Percentiles rank a stretch among this genome's conserved stretches.
These are phyloP conservation scores for Drosophila aff. DNA, from an alignment of 1,140 invertebrate genomes.

Conservation along the genomic window DNA sequence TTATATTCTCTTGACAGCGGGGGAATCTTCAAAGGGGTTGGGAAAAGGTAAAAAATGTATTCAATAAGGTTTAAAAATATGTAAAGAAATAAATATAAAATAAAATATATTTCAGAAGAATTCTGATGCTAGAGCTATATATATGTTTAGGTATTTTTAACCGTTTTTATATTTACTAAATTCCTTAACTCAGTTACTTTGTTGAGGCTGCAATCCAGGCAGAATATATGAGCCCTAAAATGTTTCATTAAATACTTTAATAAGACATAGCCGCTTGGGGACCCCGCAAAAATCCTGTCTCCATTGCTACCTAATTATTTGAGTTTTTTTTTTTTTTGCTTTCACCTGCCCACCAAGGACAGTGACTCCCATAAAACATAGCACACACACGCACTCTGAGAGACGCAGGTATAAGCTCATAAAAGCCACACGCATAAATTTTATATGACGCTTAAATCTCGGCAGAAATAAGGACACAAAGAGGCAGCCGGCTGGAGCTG, in stretches of 20 bases:
- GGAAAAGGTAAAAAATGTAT: too few species aligned
- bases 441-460: conserved; percentile 81
- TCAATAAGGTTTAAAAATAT: neutral
- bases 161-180: neutral
- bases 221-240: neutral
- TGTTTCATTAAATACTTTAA: conserved; percentile 34
- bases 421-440: conserved; percentile 78
- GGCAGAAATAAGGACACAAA: conserved; percentile 57
- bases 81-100: neutral
- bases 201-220: neutral
- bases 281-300: conserved; percentile 12
- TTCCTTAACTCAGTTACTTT: neutral
- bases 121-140: neutral
- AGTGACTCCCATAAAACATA: conserved; percentile 47
- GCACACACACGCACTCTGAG: conserved; percentile 9
- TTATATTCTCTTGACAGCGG: conserved; percentile 5
- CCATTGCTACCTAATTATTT: conserved; percentile 43
- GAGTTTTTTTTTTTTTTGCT: conserved; percentile 21
- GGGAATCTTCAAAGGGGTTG: neutral
- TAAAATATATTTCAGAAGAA: neutral
- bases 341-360: conserved; percentile 29
- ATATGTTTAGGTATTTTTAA: neutral
- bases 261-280: conserved; percentile 21
- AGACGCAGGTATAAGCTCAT: conserved; percentile 34
- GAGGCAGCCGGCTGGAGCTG: neutral